These are phyloP conservation scores for Abrostola tripartita DNA, from an alignment of 2,888 invertebrate genomes.

Conservation along the genomic window DNA sequence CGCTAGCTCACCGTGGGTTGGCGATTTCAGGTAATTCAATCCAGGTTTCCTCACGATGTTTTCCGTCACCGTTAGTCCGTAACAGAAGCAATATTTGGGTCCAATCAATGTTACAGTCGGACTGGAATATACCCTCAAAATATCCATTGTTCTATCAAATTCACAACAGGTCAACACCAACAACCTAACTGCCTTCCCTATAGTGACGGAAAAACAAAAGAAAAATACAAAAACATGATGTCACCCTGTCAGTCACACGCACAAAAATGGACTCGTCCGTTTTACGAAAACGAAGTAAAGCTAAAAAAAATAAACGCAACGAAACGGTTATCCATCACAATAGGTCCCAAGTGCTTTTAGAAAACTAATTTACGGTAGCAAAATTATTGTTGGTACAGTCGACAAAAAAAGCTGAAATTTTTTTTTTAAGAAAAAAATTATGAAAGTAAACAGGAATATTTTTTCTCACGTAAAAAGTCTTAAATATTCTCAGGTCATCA, in stretches of 20 bases:
- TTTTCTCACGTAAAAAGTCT: too few relatives aligned
- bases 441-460: too few relatives aligned
- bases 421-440: too few relatives aligned
- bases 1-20: too few relatives aligned
- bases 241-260: constrained; percentile 33
- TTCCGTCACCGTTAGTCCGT: too few relatives aligned
- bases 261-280: constrained; percentile 42
- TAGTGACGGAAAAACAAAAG: constrained; percentile 2
- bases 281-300: constrained; percentile 24
- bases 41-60: too few relatives aligned
- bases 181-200: not conserved
- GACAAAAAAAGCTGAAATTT: too few relatives aligned
- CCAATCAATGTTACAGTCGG: too few relatives aligned
- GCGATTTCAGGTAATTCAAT: too few relatives aligned
- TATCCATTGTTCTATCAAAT: not conserved
- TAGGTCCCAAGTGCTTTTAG: constrained; percentile 51
- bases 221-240: constrained; percentile 27
- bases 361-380: constrained; percentile 61
- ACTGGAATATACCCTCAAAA: too few relatives aligned
- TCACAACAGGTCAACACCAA: not conserved
- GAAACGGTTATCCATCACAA: constrained; percentile 58
- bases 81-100: too few relatives aligned
- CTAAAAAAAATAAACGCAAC: constrained; percentile 42
- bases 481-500: too few relatives aligned
- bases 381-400: constrained; percentile 44